Conservation (phyloP, 2,113 vertebrate genomes). For the Brienomyrus longianalis region DNA sequence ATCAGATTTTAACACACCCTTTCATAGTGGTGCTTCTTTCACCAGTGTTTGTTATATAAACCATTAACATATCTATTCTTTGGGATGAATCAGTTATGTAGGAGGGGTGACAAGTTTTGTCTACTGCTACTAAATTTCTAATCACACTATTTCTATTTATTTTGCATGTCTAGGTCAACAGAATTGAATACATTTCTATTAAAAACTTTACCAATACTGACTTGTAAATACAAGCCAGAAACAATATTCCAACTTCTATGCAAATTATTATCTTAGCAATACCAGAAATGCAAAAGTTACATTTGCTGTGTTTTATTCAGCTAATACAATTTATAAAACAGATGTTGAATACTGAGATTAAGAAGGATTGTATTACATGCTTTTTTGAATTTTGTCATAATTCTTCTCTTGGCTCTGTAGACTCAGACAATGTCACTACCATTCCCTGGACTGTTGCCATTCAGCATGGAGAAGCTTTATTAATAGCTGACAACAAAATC, state of each 20-base stretch:
- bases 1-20: neutral
- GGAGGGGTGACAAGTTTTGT: neutral
- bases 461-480: slow-evolving; percentile 47
- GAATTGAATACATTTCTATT: neutral
- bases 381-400: neutral
- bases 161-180: neutral
- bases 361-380: neutral
- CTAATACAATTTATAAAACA: neutral
- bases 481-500: slow-evolving; percentile 51
- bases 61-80: neutral
- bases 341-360: neutral
- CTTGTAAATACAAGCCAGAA: neutral
- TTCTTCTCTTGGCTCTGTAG: slow-evolving; percentile 29
- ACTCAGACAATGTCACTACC: slow-evolving; percentile 50
- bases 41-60: neutral
- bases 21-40: neutral
- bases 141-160: neutral
- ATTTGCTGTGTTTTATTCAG: neutral
- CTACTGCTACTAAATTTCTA: neutral
- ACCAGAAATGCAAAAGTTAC: neutral
- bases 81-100: neutral
- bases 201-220: neutral
- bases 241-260: neutral
- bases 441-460: slow-evolving; percentile 56
- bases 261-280: neutral